Evolutionary conservation across 2,888 invertebrate species (phyloP), one percentile per base, ranked within the genome.

Genomic region (Agrochola lychnidis): DNA sequence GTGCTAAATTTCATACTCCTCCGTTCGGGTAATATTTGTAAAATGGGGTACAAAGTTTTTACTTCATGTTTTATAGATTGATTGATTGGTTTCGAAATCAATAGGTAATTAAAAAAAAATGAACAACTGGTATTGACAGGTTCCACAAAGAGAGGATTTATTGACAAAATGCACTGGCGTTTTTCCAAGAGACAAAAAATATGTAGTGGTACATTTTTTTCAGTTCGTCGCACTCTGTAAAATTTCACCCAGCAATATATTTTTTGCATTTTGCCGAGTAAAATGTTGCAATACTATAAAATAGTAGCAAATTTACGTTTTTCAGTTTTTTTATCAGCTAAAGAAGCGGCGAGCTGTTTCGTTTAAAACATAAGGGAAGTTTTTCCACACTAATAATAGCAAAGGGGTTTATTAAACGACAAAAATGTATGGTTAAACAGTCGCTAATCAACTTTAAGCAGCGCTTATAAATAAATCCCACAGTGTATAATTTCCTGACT

Each of bases 311-410:
- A n/a, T n/a, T n/a, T n/a, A n/a, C n/a, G n/a, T n/a, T n/a, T n/a
- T n/a, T n/a, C n/a, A n/a, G n/a, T n/a, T n/a, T n/a, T n/a, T n/a
- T n/a, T n/a, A n/a, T n/a, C n/a, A n/a, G n/a, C n/a, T n/a, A n/a
- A n/a, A n/a, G n/a, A n/a, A n/a, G n/a, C n/a, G n/a, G n/a, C n/a
- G n/a, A n/a, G n/a, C 30, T n/a, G n/a, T 73, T 80, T 45, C 25
- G 45, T 45, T 62, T 19, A 48, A 81, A 62, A 40, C 61, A 73
- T 40, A 14, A 40, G 25, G 5, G 19, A 36, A 25, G 25, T 30
- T 45, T 10, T 25, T n/a, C 4, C 16, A 40, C 22, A 19, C 30
- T 59, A 40, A 30, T 42, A 25, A 36, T 9, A 53, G 7, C 2
- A 62, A 25, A 42, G 36, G 30, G 36, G 36, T 36, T 36, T 36